phyloP scores from a whole-genome alignment of 2,113 vertebrate genomes.

The Actenoides hombroni region DNA sequence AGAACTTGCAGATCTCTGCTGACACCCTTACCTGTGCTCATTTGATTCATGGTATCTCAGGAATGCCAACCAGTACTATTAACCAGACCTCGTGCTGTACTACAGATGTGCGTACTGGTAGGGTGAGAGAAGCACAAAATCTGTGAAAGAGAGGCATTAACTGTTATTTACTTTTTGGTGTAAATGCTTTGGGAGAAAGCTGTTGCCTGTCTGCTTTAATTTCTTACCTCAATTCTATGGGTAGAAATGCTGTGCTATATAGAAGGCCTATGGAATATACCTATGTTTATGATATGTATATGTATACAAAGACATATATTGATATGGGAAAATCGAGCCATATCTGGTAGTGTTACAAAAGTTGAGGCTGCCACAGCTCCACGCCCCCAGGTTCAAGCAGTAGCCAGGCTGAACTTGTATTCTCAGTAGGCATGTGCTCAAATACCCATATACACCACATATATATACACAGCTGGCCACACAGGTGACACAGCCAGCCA shows the following conservation, averaged over 20 bases:
- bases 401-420: neutral
- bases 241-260: neutral
- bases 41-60: neutral
- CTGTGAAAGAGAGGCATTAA: neutral
- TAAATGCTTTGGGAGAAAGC: neutral
- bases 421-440: neutral
- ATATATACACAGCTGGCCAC: neutral
- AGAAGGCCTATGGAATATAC: neutral
- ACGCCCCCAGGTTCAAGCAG: neutral
- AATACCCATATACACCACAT: neutral
- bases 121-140: rapidly evolving
- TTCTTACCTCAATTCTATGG: neutral
- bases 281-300: neutral
- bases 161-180: neutral
- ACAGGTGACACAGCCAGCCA: neutral
- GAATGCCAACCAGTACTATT: neutral
- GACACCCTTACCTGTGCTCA: neutral
- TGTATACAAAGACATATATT: neutral
- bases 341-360: neutral
- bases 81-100: neutral
- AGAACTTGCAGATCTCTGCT: neutral
- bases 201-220: neutral
- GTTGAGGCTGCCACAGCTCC: neutral
- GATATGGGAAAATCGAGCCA: neutral
- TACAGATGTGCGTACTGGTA: neutral